Base-by-base conservation (phyloP, 2,113 vertebrate genomes). In the Pluvianellus socialis region DNA sequence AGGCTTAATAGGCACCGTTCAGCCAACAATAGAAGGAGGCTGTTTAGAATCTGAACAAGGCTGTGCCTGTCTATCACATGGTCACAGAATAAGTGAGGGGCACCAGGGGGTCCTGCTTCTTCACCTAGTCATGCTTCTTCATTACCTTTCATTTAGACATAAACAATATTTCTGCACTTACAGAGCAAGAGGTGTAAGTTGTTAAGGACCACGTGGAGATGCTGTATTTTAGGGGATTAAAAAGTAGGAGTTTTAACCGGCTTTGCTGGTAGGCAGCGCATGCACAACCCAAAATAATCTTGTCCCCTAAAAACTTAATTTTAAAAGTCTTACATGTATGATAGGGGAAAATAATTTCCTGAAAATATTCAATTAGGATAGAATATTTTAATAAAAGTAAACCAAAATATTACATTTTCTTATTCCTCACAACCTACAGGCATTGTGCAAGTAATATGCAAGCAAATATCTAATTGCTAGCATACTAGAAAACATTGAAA, bases 161-260 rank as follows among this genome's bases (percentile, higher is more conserved):
- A 20, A 67, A 56, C 23, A 58, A 4, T 80, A 40, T 20, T 84
- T 77, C 28, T 63, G 35, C 61, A 28, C 19, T 76, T 73, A 33
- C 0, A 50, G 10, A 73, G 20, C 0, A 6, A 77, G 55, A 68
- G 13, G 27, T 70, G 13, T 55, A n/a, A 52, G 1, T 66, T 77
- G 33, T 40, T 58, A 70, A 77, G 49, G 68, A 21, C 40, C 0
- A 0, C 44, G 27, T 56, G 65, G 62, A 38, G 23, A 70, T 14
- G 5, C 8, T 52, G 1, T 38, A 26, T 84, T 90, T 91, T 53
- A 52, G 22, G 21, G 38, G 23, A 23, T 40, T 85, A 74, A 50
- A 81, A 84, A 70, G 49, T 0, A 30, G 28, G 26, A 53, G 15
- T 68, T 88, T 63, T 47, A 65, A 32, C 38, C 45, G 44, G 30